Evolutionary conservation across 1,140 invertebrate species (phyloP).

Genomic region (Drosophila funebris): DNA sequence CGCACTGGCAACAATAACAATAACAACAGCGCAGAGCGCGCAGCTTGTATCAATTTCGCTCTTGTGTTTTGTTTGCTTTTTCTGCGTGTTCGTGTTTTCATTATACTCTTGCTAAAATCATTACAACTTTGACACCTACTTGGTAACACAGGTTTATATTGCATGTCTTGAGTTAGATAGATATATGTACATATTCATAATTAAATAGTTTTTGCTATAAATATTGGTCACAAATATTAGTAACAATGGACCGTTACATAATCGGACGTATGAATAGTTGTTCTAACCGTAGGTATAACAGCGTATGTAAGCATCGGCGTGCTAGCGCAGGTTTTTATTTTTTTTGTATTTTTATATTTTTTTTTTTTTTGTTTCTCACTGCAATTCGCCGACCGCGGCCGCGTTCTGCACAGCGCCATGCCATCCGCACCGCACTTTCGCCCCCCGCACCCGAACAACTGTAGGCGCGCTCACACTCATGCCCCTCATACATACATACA

Average conservation of each 20-base stretch:
- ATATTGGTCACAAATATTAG: neutral
- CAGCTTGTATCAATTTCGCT: slow-evolving; percentile 53
- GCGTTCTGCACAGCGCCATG: slow-evolving; percentile 43
- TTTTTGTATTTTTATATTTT: slow-evolving; percentile 25
- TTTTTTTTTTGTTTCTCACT: slow-evolving; percentile 48
- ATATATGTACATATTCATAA: neutral
- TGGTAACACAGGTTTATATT: neutral
- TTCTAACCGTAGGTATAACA: neutral
- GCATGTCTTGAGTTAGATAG: neutral
- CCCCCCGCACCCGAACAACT: slow-evolving; percentile 29
- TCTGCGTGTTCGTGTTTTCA: slow-evolving; percentile 50
- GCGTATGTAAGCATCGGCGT: neutral
- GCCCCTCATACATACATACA: neutral
- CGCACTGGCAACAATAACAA: slow-evolving; percentile 40
- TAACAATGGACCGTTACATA: neutral
- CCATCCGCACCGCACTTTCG: slow-evolving; percentile 16
- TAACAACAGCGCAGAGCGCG: slow-evolving; percentile 44
- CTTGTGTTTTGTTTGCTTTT: slow-evolving; percentile 54
- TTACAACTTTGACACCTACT: neutral
- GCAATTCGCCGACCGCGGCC: slow-evolving; percentile 49
- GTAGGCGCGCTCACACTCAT: slow-evolving; percentile 43
- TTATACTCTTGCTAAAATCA: slow-evolving; percentile 19
- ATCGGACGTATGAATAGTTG: neutral
- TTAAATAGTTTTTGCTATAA: neutral
- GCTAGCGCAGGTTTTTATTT: slow-evolving; percentile 4